Evolutionary conservation across 2,888 invertebrate species (phyloP), one percentile per base, ranked within the genome.

Genomic region (Iphiclides podalirius): DNA sequence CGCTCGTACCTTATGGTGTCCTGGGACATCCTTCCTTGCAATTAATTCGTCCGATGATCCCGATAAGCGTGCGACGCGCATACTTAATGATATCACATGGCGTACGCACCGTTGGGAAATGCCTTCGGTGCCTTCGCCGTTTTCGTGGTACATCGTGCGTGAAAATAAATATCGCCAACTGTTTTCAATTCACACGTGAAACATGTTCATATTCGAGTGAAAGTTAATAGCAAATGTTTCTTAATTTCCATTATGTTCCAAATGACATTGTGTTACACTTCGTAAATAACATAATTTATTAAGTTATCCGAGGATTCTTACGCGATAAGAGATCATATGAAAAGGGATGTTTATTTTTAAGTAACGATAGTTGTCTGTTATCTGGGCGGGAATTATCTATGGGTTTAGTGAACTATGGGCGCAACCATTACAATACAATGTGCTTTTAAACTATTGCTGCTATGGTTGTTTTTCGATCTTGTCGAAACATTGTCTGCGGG

Each of bases 21-120:
- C 66, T 63, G 67, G 60, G 60, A 66, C 62, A 71, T 67, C 73
- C 70, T 81, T 86, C 81, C 83, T 87, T 82, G 81, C 80, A 75
- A 85, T 86, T 85, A 86, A 85, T 84, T 82, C 75, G 67, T 64
- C 70, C 70, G 83, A 83, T 82, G 75, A 74, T 75, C 71, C 69
- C 75, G 87, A 87, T 87, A 86, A 71, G 73, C 67, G 58, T 63
- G 61, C 67, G 70, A 66, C 62, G 67, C 70, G 80, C 73, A 86
- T 85, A 76, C 70, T 56, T 74, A 82, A 86, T 82, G 75, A 72
- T 68, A 72, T 79, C 80, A 77, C 72, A 81, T 78, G 78, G 69
- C 67, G 66, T 67, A 60, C 61, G 58, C n/a, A n/a, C n/a, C n/a
- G n/a, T n/a, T n/a, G n/a, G n/a, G 70, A 64, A 52, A 52, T 55